phyloP scores from a whole-genome alignment of 2,888 invertebrate species.

The Drosophila gaucha region DNA sequence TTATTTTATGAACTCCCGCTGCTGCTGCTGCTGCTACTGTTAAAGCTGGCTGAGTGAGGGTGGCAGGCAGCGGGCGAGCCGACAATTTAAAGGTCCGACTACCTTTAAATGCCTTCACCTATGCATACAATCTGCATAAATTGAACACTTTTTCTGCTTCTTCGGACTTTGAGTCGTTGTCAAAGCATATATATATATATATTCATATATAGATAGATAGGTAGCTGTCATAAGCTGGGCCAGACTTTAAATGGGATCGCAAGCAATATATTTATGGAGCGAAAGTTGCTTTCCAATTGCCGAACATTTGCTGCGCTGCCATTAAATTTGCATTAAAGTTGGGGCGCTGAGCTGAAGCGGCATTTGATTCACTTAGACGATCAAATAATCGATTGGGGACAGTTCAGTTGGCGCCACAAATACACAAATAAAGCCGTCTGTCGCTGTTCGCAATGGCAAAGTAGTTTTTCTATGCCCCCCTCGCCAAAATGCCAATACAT shows the following conservation, averaged over 20 bases:
- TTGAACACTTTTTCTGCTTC: constrained; percentile 46
- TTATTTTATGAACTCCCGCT: constrained; percentile 77
- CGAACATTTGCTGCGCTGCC: constrained; percentile 3
- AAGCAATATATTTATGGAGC: constrained; percentile 4
- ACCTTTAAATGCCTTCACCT: constrained; percentile 62
- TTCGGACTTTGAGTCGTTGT: neutral
- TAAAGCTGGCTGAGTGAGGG: constrained; percentile 26
- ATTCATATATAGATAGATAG: too few species aligned
- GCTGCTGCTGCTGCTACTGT: too few species aligned
- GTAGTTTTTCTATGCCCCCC: constrained; percentile 35
- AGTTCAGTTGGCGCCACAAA: constrained; percentile 46
- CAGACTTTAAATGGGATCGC: constrained; percentile 16
- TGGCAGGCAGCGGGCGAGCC: neutral
- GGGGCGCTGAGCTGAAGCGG: constrained; percentile 4
- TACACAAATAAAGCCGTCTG: constrained; percentile 33
- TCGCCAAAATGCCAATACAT: constrained; percentile 58
- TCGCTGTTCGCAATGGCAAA: constrained; percentile 22
- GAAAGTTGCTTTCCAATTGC: neutral
- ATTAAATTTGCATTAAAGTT: constrained; percentile 47
- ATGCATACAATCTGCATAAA: constrained; percentile 60
- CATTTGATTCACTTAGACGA: constrained; percentile 30
- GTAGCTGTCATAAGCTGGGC: constrained; percentile 12
- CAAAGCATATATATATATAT: too few species aligned
- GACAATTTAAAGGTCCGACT: constrained; percentile 29
- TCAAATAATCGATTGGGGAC: constrained; percentile 54